Conservation (phyloP, 2,888 invertebrate species). For the Eristalis pertinax region DNA sequence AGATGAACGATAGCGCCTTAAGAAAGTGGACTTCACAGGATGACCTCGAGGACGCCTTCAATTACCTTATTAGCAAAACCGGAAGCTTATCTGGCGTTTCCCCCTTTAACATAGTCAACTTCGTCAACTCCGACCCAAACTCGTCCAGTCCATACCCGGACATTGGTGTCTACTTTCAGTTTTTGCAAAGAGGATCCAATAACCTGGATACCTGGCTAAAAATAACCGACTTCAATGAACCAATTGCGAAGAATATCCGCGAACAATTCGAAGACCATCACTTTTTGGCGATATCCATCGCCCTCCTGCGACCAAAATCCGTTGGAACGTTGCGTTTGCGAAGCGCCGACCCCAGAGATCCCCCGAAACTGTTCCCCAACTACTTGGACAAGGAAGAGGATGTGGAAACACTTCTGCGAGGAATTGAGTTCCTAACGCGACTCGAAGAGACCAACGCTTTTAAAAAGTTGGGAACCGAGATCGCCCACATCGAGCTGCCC, state of each 20-base stretch:
- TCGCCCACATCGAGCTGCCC: conserved; percentile 75
- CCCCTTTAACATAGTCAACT: conserved; percentile 80
- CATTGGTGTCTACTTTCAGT: conserved; percentile 45
- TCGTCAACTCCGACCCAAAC: conserved; percentile 81
- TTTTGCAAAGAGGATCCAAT: conserved; percentile 70
- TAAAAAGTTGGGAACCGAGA: conserved; percentile 76
- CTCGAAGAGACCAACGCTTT: conserved; percentile 81
- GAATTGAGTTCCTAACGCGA: conserved; percentile 77
- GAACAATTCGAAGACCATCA: conserved; percentile 67
- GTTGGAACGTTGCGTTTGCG: conserved; percentile 82
- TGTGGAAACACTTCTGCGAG: conserved; percentile 77
- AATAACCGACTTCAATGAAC: conserved; percentile 73
- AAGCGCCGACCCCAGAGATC: conserved; percentile 82
- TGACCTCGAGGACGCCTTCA: conserved; percentile 51
- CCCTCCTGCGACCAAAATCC: conserved; percentile 79
- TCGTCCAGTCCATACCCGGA: conserved; percentile 73
- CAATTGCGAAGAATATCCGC: conserved; percentile 71
- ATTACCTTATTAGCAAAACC: conserved; percentile 80
- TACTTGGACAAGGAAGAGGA: conserved; percentile 83
- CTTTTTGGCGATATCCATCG: conserved; percentile 75
- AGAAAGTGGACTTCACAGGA: conserved; percentile 10
- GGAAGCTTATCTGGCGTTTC: conserved; percentile 77
- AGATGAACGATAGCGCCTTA: conserved; percentile 78
- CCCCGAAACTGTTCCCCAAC: conserved; percentile 84
- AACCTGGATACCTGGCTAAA: conserved; percentile 69